Evolutionary conservation across 2,888 invertebrate genomes (phyloP).

Genomic region (Saturnia japonica): DNA sequence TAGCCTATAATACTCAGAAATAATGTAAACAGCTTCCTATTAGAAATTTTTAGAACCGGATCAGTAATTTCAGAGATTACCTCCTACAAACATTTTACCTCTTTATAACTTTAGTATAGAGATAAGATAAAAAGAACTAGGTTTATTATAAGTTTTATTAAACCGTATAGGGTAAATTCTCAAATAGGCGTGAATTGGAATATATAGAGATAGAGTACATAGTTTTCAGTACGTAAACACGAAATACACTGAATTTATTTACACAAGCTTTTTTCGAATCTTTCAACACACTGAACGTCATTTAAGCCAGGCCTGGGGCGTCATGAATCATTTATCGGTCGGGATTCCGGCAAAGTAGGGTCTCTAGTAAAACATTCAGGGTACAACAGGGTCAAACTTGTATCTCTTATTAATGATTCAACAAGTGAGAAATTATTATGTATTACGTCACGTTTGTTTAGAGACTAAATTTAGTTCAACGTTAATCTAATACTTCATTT

Average conservation of each 20-base stretch:
- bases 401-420: slow-evolving; percentile 41
- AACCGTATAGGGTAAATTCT: too few species aligned
- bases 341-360: slow-evolving; percentile 43
- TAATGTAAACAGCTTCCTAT: too few species aligned
- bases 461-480: slow-evolving; percentile 15
- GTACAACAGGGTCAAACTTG: slow-evolving; percentile 33
- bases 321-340: slow-evolving; percentile 59
- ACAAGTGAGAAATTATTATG: slow-evolving; percentile 35
- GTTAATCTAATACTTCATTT: neutral
- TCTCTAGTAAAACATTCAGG: slow-evolving; percentile 49
- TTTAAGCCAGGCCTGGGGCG: slow-evolving; percentile 32
- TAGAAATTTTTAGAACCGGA: too few species aligned
- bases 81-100: neutral
- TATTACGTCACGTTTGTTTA: slow-evolving; percentile 30
- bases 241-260: slow-evolving; percentile 20
- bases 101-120: neutral
- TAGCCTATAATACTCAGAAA: too few species aligned
- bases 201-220: neutral
- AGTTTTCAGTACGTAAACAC: slow-evolving; percentile 13
- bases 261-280: slow-evolving; percentile 22
- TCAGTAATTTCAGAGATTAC: too few species aligned
- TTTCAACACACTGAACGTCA: slow-evolving; percentile 24
- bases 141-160: too few species aligned
- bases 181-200: neutral
- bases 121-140: too few species aligned